These are phyloP conservation scores for Bostrychus sinensis DNA, from an alignment of 2,113 vertebrate genomes.

Conservation along the genomic window DNA sequence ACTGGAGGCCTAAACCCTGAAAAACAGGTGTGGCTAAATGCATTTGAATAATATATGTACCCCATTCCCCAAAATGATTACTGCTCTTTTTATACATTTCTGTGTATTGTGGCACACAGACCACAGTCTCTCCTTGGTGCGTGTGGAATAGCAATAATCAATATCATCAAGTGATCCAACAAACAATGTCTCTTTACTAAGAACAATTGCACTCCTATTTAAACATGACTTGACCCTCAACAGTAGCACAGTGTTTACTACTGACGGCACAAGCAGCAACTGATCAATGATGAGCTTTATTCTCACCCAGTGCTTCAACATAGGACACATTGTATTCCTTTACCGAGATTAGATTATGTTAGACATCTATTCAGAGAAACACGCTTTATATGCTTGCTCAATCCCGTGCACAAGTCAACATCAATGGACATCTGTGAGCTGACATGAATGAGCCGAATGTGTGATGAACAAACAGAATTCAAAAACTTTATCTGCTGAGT, in stretches of 20 bases:
- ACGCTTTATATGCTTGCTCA: conserved; percentile 16
- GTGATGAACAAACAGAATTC: conserved; percentile 66
- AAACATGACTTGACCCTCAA: not conserved
- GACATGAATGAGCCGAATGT: conserved; percentile 57
- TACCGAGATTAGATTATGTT: conserved; percentile 40
- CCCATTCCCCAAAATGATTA: too few relatives aligned
- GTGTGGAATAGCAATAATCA: too few relatives aligned
- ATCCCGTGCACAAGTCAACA: conserved; percentile 47
- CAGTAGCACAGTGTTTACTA: conserved; percentile 16
- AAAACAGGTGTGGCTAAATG: too few relatives aligned
- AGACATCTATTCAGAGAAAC: conserved; percentile 53
- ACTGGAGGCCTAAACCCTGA: too few relatives aligned
- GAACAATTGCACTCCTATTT: not conserved
- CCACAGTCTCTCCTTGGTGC: too few relatives aligned
- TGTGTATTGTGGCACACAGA: too few relatives aligned
- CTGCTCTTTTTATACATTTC: too few relatives aligned
- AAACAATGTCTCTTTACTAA: not conserved
- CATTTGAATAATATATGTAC: too few relatives aligned
- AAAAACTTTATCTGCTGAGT: conserved; percentile 67
- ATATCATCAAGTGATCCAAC: too few relatives aligned
- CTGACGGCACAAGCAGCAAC: conserved; percentile 21
- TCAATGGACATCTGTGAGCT: conserved; percentile 54
- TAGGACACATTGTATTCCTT: conserved; percentile 42
- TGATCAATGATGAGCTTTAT: conserved; percentile 29
- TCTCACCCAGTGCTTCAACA: conserved; percentile 26